Percentiles rank a stretch among this genome's conserved stretches.
Conservation (phyloP, 2,797 vertebrate species). For the Falco cherrug region DNA sequence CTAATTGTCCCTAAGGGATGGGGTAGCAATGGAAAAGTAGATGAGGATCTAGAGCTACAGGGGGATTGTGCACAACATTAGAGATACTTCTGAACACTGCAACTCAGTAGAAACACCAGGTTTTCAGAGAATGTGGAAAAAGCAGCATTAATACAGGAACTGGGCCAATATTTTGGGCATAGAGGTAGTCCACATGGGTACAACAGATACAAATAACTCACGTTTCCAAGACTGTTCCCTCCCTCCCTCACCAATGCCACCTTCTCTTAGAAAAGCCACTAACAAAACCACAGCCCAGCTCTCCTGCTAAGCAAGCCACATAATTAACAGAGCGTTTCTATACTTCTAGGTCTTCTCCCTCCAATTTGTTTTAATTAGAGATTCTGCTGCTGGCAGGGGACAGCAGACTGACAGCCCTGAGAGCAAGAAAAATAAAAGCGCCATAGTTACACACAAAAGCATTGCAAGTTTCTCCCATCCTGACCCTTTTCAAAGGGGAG, state of each 20-base stretch:
- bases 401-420: neutral
- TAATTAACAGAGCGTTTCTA: neutral
- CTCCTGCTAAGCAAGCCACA: neutral
- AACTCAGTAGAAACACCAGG: neutral
- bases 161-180: accelerated
- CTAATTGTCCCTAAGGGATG: constrained; percentile 8
- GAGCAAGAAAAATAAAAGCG: neutral
- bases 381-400: neutral
- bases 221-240: neutral
- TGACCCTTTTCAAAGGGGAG: neutral
- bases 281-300: neutral
- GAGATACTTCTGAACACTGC: neutral
- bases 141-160: neutral
- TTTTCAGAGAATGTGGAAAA: neutral
- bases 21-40: neutral
- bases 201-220: neutral
- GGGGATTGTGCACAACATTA: neutral
- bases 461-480: neutral
- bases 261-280: neutral
- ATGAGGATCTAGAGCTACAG: neutral
- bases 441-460: neutral
- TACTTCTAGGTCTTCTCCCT: neutral
- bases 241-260: neutral
- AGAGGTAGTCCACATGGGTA: accelerated
- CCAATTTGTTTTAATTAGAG: constrained; percentile 38